phyloP scores from a whole-genome alignment of 2,888 invertebrate species.

The Dynastes tityus region DNA sequence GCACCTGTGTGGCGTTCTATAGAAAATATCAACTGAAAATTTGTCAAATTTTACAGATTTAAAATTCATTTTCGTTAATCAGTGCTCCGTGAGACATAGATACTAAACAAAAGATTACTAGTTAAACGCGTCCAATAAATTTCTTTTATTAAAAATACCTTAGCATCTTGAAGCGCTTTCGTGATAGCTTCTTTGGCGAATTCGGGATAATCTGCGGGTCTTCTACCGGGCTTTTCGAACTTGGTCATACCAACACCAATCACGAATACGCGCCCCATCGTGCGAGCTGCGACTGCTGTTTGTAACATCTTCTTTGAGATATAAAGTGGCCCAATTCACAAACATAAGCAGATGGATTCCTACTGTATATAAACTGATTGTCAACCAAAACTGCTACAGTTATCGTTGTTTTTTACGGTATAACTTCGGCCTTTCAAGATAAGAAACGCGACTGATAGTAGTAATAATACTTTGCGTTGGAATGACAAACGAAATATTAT shows the following conservation, averaged over 20 bases:
- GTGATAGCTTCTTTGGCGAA: conserved; percentile 95
- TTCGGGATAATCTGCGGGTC: conserved; percentile 90
- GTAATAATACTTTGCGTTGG: neutral
- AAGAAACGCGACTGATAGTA: neutral
- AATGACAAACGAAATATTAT: no score
- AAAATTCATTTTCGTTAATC: no score
- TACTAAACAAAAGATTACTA: no score
- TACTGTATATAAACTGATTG: neutral
- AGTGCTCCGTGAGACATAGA: no score
- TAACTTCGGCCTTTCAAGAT: neutral
- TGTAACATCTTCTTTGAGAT: neutral
- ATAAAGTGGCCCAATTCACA: neutral
- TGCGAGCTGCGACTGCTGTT: neutral
- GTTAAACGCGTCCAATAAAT: no score
- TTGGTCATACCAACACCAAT: conserved; percentile 99
- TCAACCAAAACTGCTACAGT: neutral
- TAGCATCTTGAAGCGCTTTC: conserved; percentile 90
- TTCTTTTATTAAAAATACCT: conserved; percentile 56
- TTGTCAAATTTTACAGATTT: no score
- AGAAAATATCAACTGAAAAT: no score
- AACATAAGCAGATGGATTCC: no score
- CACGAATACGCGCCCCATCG: conserved; percentile 81
- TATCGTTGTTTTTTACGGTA: neutral
- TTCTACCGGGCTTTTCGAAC: conserved; percentile 93
- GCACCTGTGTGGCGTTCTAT: no score